A percentile compares a stretch with the other conserved stretches of the same genome.
Conservation (phyloP, 2,113 vertebrate genomes). For the Ranitomeya variabilis region DNA sequence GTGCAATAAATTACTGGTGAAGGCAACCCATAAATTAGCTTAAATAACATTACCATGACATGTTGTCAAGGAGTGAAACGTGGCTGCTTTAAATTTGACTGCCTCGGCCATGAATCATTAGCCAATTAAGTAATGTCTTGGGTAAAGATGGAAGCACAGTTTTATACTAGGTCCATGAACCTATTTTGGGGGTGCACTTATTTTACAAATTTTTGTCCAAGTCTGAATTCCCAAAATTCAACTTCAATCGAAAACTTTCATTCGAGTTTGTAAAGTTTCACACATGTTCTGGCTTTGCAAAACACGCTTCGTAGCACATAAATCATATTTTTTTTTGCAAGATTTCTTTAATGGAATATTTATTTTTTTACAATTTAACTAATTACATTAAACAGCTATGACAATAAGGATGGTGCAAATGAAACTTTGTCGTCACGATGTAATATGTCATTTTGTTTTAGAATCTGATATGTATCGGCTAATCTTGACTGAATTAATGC, state of each 20-base stretch:
- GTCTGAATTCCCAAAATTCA: neutral
- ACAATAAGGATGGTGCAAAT: neutral
- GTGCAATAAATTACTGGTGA: slow-evolving; percentile 43
- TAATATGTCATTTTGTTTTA: neutral
- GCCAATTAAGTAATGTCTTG: neutral
- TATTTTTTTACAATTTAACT: neutral
- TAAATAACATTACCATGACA: slow-evolving; percentile 19
- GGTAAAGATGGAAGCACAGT: slow-evolving; percentile 28
- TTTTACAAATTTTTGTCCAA: slow-evolving; percentile 20
- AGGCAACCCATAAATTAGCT: slow-evolving; percentile 33
- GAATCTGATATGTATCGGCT: neutral
- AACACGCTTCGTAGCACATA: slow-evolving; percentile 18
- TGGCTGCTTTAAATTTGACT: slow-evolving; percentile 24
- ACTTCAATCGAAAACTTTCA: slow-evolving; percentile 23
- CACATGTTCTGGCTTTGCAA: slow-evolving; percentile 21
- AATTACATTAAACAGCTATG: neutral
- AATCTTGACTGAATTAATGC: too few relatives aligned
- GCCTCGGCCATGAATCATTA: slow-evolving; percentile 37
- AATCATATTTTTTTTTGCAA: slow-evolving; percentile 6
- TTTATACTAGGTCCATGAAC: slow-evolving; percentile 1
- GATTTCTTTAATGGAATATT: neutral
- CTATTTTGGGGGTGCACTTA: slow-evolving; percentile 7
- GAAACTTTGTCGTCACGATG: neutral
- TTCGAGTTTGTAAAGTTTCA: slow-evolving; percentile 25
- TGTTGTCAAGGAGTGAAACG: slow-evolving; percentile 36